These are phyloP conservation scores for Gorsachius magnificus DNA, from an alignment of 2,797 vertebrate species.

Conservation along the genomic window DNA sequence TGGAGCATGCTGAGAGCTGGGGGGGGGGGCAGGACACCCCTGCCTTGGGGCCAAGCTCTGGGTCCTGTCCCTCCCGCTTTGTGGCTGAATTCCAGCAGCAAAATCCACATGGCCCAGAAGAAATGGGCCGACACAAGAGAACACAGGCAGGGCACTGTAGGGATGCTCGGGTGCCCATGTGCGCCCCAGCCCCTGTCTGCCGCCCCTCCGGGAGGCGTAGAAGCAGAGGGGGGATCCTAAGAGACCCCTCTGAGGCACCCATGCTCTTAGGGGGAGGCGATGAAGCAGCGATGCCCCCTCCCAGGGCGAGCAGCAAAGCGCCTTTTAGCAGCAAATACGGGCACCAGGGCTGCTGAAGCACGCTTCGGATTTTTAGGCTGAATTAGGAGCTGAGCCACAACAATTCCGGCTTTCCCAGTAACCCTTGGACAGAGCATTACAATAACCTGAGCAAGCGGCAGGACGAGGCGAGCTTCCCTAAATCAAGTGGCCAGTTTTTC, in stretches of 20 bases:
- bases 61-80: neutral
- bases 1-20: neutral
- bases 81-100: neutral
- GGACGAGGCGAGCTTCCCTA: neutral
- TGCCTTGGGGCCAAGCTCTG: neutral
- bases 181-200: neutral
- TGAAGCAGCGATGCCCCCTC: neutral
- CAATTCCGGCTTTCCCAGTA: neutral
- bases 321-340: neutral
- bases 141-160: neutral
- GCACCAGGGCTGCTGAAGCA: neutral
- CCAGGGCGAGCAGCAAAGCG: neutral
- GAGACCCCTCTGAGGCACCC: neutral
- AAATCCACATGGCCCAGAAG: neutral
- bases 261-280: neutral
- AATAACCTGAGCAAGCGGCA: neutral
- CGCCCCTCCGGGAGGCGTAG: neutral
- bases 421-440: neutral
- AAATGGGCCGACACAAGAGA: accelerated
- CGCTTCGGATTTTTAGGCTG: neutral
- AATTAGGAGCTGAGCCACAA: neutral
- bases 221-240: neutral
- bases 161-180: neutral
- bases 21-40: neutral
- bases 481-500: neutral